Conservation (phyloP, 2,888 invertebrate genomes). For the Celastrina argiolus region DNA sequence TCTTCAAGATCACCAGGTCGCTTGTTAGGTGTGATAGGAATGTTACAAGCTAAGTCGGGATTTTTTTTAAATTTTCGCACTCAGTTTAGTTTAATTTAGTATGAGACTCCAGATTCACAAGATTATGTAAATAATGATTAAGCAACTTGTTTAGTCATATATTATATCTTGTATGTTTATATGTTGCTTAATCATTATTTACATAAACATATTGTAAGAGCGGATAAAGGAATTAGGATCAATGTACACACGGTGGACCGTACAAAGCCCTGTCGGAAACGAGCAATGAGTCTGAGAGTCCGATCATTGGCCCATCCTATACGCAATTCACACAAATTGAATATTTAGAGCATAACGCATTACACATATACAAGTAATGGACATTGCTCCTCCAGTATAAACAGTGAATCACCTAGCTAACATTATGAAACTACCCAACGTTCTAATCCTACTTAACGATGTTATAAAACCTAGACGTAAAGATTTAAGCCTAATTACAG, state of each 20-base stretch:
- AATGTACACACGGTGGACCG: constrained; percentile 15
- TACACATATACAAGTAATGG: constrained; percentile 20
- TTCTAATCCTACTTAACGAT: constrained; percentile 1
- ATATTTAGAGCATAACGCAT: constrained; percentile 23
- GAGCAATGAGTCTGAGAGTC: constrained; percentile 17
- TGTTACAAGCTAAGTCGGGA: too few relatives aligned
- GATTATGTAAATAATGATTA: too few relatives aligned
- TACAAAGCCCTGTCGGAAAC: constrained; percentile 13
- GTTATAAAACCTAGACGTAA: constrained; percentile 1
- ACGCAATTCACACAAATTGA: constrained; percentile 15
- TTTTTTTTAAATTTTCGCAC: too few relatives aligned
- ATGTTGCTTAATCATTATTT: neutral
- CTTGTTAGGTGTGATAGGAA: too few relatives aligned
- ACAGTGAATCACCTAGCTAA: constrained; percentile 14
- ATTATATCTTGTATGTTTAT: too few relatives aligned
- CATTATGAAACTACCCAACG: constrained; percentile 8
- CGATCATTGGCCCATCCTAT: constrained; percentile 26
- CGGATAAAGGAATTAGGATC: neutral
- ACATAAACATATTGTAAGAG: neutral
- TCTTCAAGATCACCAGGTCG: too few relatives aligned
- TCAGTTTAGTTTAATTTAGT: too few relatives aligned
- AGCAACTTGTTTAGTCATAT: too few relatives aligned
- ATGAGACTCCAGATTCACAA: too few relatives aligned
- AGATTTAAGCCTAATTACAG: neutral
- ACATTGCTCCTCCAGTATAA: constrained; percentile 6